Conservation (phyloP, 2,888 invertebrate species). For the Rutpela maculata region DNA sequence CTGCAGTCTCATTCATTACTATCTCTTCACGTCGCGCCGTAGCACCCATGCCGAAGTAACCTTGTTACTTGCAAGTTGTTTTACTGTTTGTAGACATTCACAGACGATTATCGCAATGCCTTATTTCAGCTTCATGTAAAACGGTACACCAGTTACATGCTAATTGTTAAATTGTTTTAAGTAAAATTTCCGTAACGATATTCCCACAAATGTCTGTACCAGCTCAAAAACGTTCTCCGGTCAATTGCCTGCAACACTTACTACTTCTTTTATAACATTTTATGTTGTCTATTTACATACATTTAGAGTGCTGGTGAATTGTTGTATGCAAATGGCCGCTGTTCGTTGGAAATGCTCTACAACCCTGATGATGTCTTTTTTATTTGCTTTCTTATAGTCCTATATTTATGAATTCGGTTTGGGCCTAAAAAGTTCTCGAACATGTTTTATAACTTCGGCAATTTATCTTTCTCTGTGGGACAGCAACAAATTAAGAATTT, state of each 20-base stretch:
- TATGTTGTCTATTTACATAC: constrained; percentile 18
- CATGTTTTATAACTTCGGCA: neutral
- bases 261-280: constrained; percentile 23
- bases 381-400: neutral
- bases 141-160: neutral
- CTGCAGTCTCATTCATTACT: no score
- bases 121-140: neutral
- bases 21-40: no score
- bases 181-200: neutral
- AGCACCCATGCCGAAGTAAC: no score
- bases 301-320: constrained; percentile 26
- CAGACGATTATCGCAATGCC: no score
- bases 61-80: no score
- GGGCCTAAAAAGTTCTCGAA: neutral
- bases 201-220: neutral
- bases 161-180: neutral
- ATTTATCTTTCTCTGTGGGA: constrained; percentile 1
- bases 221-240: neutral
- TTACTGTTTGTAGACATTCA: no score
- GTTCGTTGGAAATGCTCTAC: constrained; percentile 10
- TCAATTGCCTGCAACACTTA: constrained; percentile 21
- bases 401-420: constrained; percentile 5
- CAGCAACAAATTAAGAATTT: neutral
- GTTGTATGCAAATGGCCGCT: constrained; percentile 24
- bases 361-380: constrained; percentile 24